Conservation (phyloP, 2,888 invertebrate species). For the Eupithecia pulchellata region DNA sequence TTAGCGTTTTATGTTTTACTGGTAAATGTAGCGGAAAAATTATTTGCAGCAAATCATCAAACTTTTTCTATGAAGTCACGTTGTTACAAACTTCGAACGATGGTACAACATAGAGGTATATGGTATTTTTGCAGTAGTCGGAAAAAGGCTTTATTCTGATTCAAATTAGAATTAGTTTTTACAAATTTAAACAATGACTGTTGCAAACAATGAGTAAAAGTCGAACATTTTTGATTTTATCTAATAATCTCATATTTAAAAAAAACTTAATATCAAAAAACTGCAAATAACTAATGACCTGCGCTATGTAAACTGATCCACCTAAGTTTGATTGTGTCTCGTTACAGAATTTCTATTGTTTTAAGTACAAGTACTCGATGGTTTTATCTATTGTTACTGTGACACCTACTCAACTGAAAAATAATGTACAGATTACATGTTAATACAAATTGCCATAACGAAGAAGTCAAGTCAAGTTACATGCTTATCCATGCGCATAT, state of each 20-base stretch:
- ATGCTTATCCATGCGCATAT: not conserved
- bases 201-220: no score
- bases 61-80: not conserved
- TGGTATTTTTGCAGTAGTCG: not conserved
- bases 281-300: not conserved
- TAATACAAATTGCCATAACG: not conserved
- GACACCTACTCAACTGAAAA: not conserved
- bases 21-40: not conserved
- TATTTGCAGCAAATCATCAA: not conserved
- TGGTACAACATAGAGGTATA: no score
- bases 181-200: no score
- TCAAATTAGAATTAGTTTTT: no score
- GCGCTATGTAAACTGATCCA: not conserved
- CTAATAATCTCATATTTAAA: no score
- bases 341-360: not conserved
- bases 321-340: not conserved
- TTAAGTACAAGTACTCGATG: no score
- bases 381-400: not conserved
- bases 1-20: not conserved
- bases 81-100: not conserved
- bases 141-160: no score
- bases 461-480: no score
- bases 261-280: no score
- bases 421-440: not conserved
- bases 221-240: no score